Evolutionary conservation across 2,888 invertebrate genomes (phyloP).

Genomic region (Cephus pulcher): DNA sequence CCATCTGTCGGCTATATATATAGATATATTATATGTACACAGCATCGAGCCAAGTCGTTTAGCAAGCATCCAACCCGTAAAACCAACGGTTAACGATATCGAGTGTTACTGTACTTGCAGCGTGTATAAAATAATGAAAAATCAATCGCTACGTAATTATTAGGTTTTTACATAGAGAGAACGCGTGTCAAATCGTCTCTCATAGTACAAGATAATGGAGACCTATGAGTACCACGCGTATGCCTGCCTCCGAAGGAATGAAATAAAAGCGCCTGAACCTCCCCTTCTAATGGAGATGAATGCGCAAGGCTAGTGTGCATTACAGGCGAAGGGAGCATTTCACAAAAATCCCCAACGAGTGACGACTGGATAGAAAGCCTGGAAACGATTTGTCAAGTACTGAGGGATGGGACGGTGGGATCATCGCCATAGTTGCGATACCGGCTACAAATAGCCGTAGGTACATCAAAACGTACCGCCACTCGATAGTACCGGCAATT

Average conservation of each 20-base stretch:
- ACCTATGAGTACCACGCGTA: not conserved
- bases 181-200: not conserved
- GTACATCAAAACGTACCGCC: not conserved
- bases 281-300: not conserved
- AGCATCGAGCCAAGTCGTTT: not conserved
- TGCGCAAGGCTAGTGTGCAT: not conserved
- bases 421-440: constrained; percentile 23
- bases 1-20: too few relatives aligned
- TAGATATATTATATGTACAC: not conserved
- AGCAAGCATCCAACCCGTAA: not conserved
- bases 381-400: constrained; percentile 47
- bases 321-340: not conserved
- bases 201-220: not conserved
- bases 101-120: not conserved
- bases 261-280: not conserved
- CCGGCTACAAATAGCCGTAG: constrained; percentile 48
- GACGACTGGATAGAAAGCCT: constrained; percentile 4
- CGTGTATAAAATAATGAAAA: not conserved
- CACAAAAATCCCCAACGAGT: not conserved
- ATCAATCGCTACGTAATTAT: not conserved
- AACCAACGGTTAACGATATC: not conserved
- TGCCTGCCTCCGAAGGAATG: not conserved
- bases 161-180: not conserved
- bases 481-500: not conserved
- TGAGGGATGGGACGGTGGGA: constrained; percentile 40